Evolutionary conservation across 2,888 invertebrate genomes (phyloP).

Genomic region (Micropterix aruncella): DNA sequence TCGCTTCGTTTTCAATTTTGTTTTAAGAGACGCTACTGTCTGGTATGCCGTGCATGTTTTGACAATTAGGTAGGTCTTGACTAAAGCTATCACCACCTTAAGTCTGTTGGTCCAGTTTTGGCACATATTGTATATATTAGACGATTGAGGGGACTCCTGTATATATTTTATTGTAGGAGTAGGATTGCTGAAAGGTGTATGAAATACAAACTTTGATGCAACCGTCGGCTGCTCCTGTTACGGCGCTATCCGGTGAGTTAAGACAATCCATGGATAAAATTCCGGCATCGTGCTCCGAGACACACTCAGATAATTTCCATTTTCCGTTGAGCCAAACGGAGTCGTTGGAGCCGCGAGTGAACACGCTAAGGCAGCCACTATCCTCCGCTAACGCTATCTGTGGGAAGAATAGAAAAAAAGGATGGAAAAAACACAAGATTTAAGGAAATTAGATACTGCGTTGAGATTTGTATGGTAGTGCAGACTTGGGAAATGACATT

Average conservation of each 20-base stretch:
- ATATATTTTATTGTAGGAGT: too few species aligned
- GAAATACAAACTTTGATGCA: slow-evolving; percentile 36
- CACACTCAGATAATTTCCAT: slow-evolving; percentile 19
- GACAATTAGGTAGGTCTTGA: too few species aligned
- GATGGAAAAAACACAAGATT: background rate
- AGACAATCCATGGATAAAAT: slow-evolving; percentile 26
- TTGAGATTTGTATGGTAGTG: background rate
- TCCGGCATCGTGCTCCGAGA: slow-evolving; percentile 29
- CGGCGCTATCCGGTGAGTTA: slow-evolving; percentile 22
- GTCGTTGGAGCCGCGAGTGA: slow-evolving; percentile 18
- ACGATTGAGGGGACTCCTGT: too few species aligned
- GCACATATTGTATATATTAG: too few species aligned
- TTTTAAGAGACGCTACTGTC: too few species aligned
- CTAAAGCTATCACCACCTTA: too few species aligned
- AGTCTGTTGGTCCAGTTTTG: too few species aligned
- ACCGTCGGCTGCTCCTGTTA: slow-evolving; percentile 32
- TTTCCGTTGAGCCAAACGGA: slow-evolving; percentile 18
- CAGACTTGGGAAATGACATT: background rate
- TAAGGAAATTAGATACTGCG: background rate
- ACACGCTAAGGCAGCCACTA: slow-evolving; percentile 28
- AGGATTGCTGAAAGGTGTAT: too few species aligned
- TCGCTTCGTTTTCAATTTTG: too few species aligned
- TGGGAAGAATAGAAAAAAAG: slow-evolving; percentile 3
- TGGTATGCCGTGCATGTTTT: too few species aligned
- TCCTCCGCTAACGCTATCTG: slow-evolving; percentile 35